phyloP scores from a whole-genome alignment of 2,797 vertebrate genomes.

The Coracias cyanogaster region DNA sequence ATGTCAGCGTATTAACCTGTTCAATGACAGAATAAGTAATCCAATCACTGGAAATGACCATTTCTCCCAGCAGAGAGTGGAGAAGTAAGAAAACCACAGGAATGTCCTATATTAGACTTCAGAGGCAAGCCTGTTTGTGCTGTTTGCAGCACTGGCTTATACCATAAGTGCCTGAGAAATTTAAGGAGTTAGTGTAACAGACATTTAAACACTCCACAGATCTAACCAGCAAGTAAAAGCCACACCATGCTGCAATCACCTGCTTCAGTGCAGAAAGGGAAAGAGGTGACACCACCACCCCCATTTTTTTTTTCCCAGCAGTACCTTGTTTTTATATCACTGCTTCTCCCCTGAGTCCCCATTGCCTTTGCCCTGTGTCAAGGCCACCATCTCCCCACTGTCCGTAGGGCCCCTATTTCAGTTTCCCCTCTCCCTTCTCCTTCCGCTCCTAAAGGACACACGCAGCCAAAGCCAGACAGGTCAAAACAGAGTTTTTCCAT shows the following conservation, averaged over 20 bases:
- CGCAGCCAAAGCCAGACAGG: not conserved
- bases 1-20: not conserved
- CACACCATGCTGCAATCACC: not conserved
- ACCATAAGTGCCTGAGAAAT: not conserved
- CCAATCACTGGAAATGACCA: not conserved
- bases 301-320: not conserved
- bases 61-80: not conserved
- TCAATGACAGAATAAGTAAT: not conserved
- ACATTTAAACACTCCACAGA: slow-evolving; percentile 29
- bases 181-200: not conserved
- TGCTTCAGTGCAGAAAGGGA: not conserved
- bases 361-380: not conserved
- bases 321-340: not conserved
- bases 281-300: not conserved
- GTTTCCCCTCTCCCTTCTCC: not conserved
- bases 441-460: not conserved
- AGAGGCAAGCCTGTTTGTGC: not conserved
- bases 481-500: not conserved
- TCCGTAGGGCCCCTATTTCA: not conserved
- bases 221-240: slow-evolving; percentile 8
- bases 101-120: not conserved
- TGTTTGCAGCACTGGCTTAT: not conserved
- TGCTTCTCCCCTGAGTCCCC: not conserved
- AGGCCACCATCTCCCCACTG: not conserved
- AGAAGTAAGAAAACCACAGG: not conserved